These are phyloP conservation scores for Dasypus novemcinctus DNA, from an alignment of 2,113 vertebrate species.

Conservation along the genomic window DNA sequence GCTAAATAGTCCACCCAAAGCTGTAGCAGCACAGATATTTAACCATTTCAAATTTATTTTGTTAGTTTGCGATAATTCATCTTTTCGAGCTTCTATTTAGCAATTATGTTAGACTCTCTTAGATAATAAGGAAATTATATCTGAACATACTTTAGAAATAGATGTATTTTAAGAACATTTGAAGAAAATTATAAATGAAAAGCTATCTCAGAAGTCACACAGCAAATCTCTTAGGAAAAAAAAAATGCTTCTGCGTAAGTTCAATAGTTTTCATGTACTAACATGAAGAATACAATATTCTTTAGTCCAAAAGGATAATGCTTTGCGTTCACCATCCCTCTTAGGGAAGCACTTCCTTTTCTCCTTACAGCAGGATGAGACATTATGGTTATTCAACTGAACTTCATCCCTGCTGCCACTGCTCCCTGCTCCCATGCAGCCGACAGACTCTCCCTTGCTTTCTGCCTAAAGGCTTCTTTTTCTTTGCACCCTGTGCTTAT, in stretches of 20 bases:
- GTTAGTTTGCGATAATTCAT: not conserved
- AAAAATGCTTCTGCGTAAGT: not conserved
- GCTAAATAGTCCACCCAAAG: not conserved
- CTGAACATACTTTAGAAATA: not conserved
- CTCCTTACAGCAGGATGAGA: not conserved
- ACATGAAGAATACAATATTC: not conserved
- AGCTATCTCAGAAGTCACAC: not conserved
- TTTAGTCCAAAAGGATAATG: not conserved
- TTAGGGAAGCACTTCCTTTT: not conserved
- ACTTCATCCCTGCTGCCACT: not conserved
- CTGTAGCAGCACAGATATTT: not conserved
- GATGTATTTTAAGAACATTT: not conserved
- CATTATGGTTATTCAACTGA: no score
- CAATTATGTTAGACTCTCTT: not conserved
- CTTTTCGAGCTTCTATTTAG: not conserved
- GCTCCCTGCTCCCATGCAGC: not conserved
- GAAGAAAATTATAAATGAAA: not conserved
- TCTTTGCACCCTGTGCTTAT: not conserved
- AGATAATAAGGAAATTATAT: not conserved
- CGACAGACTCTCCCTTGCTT: not conserved
- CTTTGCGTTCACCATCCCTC: not conserved
- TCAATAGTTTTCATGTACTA: not conserved
- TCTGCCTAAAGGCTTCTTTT: not conserved
- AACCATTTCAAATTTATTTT: not conserved
- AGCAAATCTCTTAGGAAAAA: not conserved